phyloP scores from a whole-genome alignment of 2,888 invertebrate genomes.

The Bombylius major region DNA sequence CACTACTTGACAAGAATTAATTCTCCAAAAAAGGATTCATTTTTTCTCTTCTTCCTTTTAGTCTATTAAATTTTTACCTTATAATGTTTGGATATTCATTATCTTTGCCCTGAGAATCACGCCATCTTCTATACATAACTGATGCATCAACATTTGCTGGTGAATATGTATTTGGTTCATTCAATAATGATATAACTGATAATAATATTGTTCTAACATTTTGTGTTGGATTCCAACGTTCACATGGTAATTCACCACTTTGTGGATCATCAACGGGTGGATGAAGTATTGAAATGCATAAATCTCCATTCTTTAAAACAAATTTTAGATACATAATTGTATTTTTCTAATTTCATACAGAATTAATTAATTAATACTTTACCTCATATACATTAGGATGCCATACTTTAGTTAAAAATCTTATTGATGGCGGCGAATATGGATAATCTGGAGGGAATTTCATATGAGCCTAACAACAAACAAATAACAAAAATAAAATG shows the following conservation, averaged over 20 bases:
- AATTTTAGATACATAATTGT: constrained; percentile 10
- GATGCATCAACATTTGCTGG: constrained; percentile 99
- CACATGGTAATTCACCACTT: constrained; percentile 96
- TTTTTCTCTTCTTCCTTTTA: background rate
- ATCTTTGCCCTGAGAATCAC: constrained; percentile 93
- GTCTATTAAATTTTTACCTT: constrained; percentile 44
- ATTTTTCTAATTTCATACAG: background rate
- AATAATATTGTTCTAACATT: constrained; percentile 96
- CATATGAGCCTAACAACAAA: constrained; percentile 83
- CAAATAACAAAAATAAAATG: background rate
- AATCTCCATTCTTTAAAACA: constrained; percentile 86
- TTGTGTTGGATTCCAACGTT: constrained; percentile 99
- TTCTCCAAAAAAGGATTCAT: too few species aligned
- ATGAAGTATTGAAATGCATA: constrained; percentile 98
- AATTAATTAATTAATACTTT: constrained; percentile 35
- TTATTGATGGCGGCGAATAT: constrained; percentile 94
- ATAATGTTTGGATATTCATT: constrained; percentile 99
- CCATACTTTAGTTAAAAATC: constrained; percentile 98
- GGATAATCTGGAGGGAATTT: constrained; percentile 98
- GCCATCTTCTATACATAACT: constrained; percentile 98
- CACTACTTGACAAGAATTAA: too few species aligned
- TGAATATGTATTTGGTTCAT: constrained; percentile 98
- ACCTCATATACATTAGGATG: constrained; percentile 99
- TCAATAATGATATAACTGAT: constrained; percentile 94
- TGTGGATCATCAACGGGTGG: constrained; percentile 99